Evolutionary conservation across 2,797 vertebrate species (phyloP), one percentile per base, ranked within the genome.

Genomic region (Peromyscus nudipes): DNA sequence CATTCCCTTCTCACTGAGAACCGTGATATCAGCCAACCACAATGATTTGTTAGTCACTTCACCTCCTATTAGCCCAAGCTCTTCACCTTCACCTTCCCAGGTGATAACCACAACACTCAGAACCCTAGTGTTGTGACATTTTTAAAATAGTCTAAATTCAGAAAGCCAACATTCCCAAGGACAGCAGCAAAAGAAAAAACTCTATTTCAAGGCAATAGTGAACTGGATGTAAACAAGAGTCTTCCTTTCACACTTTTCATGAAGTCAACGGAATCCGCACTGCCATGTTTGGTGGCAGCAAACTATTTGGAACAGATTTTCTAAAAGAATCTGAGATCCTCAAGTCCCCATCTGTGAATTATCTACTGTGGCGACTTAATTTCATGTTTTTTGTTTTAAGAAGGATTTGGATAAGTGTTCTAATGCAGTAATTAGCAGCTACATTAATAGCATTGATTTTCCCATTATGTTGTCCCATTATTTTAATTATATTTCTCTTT

Each of bases 361-460:
- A 46, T 97, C 96, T 95, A 95, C 92, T 83, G 71, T 87, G 94
- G 96, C 86, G 89, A 97, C 96, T 97, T 98, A 97, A 98, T 97
- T 97, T 96, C 91, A 96, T 95, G 95, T 96, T 96, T 97, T 96
- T 92, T 92, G 89, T 93, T 98, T 97, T 96, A 98, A 97, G 96
- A 82, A 97, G 49, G 94, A 96, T 98, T 97, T 97, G 96, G 96
- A 97, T 94, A 97, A 97, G 96, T 97, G 97, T 97, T 97, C 96
- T 97, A 97, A 98, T 97, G 95, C 85, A 82, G 83, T 97, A 98
- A 98, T 98, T 98, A 98, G 97, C 96, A 97, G 94, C 97, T 97
- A 97, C 96, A 97, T 97, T 98, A 98, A 97, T 94, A 98, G 96
- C 96, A 97, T 97, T 98, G 98, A 97, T 97, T 98, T 98, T 98